These are phyloP conservation scores for Tyto alba DNA, from an alignment of 2,113 vertebrate species.

Conservation along the genomic window DNA sequence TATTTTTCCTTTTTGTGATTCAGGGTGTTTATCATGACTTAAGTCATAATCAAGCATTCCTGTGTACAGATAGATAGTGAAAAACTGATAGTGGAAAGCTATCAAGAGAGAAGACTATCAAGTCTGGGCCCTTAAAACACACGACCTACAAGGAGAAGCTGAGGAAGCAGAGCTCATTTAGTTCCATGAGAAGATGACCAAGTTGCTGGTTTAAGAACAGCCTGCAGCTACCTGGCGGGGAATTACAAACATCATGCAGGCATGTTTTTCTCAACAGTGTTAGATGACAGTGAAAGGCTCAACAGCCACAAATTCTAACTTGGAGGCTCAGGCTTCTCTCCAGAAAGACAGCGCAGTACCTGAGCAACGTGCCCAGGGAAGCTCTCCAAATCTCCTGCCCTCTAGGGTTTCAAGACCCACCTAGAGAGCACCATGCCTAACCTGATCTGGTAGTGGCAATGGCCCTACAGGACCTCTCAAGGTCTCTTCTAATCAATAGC, in stretches of 20 bases:
- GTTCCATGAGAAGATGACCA: neutral
- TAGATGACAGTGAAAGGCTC: neutral
- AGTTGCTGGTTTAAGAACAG: neutral
- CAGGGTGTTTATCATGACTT: neutral
- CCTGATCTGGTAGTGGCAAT: neutral
- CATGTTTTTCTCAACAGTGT: neutral
- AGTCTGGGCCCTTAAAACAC: neutral
- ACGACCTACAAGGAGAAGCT: neutral
- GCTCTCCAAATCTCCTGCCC: neutral
- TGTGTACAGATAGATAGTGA: neutral
- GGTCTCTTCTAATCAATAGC: neutral
- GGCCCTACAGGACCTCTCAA: neutral
- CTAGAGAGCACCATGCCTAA: neutral
- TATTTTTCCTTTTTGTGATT: neutral
- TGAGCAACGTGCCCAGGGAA: neutral
- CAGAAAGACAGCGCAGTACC: accelerated
- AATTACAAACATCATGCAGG: neutral
- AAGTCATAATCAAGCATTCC: neutral
- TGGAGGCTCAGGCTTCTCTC: neutral
- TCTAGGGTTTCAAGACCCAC: neutral
- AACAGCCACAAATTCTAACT: neutral
- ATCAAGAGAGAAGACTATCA: neutral
- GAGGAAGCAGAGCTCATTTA: neutral
- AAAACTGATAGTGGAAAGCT: neutral
- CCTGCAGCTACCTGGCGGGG: neutral